Conservation (phyloP, 1,140 invertebrate species). For the Ditylenchus dipsaci region DNA sequence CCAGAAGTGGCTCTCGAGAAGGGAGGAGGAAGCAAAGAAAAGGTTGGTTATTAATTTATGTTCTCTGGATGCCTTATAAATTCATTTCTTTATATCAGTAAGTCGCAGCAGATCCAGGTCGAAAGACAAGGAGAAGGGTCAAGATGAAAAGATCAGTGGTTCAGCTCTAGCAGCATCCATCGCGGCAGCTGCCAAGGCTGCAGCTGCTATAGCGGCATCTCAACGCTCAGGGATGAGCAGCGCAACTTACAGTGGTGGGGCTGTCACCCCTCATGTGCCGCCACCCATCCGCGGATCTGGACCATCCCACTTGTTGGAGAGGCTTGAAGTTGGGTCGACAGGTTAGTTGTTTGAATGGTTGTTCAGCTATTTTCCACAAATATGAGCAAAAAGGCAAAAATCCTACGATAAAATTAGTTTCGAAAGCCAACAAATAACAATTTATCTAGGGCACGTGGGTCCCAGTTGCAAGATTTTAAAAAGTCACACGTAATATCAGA, state of each 20-base stretch:
- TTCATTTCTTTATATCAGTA: not conserved
- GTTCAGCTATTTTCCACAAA: too few species aligned
- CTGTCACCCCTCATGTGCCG: not conserved
- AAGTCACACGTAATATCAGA: too few species aligned
- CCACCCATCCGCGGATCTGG: not conserved
- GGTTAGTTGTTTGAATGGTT: too few species aligned
- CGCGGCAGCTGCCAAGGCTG: not conserved
- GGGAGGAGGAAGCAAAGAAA: not conserved
- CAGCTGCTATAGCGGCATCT: not conserved
- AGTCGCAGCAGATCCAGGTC: constrained; percentile 25
- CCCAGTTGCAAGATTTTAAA: too few species aligned
- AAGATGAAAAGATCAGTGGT: constrained; percentile 9
- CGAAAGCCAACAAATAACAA: too few species aligned
- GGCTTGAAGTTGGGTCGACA: not conserved
- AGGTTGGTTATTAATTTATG: not conserved
- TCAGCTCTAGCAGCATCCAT: not conserved
- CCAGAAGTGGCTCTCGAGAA: constrained; percentile 1
- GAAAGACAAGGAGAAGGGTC: constrained; percentile 18
- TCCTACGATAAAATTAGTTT: too few species aligned
- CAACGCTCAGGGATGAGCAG: not conserved
- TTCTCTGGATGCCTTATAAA: not conserved
- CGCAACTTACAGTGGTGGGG: not conserved
- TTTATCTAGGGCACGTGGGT: too few species aligned
- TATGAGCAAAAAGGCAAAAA: too few species aligned
- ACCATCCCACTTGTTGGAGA: not conserved